Conservation (phyloP, 2,113 vertebrate genomes). For the Pangasianodon gigas region DNA sequence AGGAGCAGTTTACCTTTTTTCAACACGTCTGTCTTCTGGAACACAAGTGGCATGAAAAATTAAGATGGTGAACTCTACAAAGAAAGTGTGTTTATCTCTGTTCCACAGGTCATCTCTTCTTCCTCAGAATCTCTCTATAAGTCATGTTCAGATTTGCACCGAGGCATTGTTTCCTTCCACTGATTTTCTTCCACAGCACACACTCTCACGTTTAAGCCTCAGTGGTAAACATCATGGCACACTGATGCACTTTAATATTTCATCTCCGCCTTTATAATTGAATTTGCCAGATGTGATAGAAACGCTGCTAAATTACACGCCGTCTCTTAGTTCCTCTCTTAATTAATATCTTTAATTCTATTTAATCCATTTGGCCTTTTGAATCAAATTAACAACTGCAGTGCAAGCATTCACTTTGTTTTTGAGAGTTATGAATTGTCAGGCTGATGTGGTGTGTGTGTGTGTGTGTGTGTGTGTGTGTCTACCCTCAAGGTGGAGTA, state of each 20-base stretch:
- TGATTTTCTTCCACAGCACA: neutral
- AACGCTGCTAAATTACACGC: neutral
- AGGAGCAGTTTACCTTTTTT: neutral
- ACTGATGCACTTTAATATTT: constrained; percentile 24
- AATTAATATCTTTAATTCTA: constrained; percentile 49
- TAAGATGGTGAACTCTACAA: neutral
- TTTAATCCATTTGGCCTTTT: constrained; percentile 46
- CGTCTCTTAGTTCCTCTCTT: neutral
- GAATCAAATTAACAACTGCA: constrained; percentile 39
- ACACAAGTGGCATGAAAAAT: neutral
- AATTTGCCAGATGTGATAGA: constrained; percentile 33
- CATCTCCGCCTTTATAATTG: constrained; percentile 21
- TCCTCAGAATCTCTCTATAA: neutral
- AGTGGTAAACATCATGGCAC: neutral
- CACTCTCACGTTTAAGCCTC: neutral
- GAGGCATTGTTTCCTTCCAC: neutral
- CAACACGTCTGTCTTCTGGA: neutral
- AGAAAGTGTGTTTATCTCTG: neutral
- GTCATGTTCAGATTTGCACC: neutral
- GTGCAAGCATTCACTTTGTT: constrained; percentile 5
- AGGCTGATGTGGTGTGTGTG: neutral
- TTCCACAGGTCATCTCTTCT: neutral
- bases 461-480: neutral
- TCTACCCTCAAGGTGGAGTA: neutral
- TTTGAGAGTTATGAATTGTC: constrained; percentile 28